Percentiles rank a stretch among this genome's conserved stretches.
Evolutionary conservation across 2,113 vertebrate species (phyloP).

Genomic region (Burhinus bistriatus): DNA sequence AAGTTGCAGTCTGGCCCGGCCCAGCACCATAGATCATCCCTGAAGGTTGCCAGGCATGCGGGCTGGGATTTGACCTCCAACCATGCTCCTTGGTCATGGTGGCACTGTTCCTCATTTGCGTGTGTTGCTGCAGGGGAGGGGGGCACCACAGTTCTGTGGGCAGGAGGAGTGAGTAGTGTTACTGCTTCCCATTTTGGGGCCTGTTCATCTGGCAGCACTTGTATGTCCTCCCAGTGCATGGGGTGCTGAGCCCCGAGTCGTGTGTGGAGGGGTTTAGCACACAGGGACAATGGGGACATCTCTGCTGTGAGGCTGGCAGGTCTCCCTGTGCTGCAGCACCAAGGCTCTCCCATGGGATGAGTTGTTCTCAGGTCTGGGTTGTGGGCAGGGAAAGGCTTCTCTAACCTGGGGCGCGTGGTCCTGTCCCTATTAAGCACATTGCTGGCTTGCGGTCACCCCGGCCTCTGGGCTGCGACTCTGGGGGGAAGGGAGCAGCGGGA

Average conservation of each 20-base stretch:
- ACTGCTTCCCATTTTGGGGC: neutral
- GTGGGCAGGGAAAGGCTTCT: neutral
- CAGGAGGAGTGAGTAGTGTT: accelerated
- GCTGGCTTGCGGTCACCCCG: neutral
- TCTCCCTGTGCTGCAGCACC: accelerated
- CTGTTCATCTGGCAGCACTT: neutral
- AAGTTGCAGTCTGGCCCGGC: neutral
- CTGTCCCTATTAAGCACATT: neutral
- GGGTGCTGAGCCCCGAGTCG: neutral
- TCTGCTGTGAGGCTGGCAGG: neutral
- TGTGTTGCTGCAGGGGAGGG: accelerated
- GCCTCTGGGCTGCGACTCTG: accelerated
- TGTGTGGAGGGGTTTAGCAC: neutral
- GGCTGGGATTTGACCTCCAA: neutral
- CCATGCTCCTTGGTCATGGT: accelerated
- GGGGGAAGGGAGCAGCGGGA: neutral
- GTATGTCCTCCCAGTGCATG: accelerated
- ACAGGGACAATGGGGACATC: neutral
- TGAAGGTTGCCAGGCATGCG: neutral
- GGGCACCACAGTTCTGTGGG: accelerated
- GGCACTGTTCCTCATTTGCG: neutral
- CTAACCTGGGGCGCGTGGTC: neutral
- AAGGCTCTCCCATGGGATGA: neutral
- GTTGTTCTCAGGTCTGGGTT: neutral
- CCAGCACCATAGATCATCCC: neutral